Conservation (phyloP, 2,113 vertebrate species). For the Sinocyclocheilus anshuiensis region DNA sequence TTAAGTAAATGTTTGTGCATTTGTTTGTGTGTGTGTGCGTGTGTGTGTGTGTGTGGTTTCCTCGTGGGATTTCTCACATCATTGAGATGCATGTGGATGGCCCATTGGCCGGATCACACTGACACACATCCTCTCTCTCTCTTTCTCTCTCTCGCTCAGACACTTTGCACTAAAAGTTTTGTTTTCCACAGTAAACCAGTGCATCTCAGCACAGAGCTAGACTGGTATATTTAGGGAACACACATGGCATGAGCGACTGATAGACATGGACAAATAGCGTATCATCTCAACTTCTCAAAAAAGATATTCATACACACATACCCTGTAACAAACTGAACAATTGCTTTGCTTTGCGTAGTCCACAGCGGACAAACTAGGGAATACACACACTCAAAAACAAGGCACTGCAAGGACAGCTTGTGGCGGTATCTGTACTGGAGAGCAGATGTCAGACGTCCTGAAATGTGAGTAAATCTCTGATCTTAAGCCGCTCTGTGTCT, state of each 20-base stretch:
- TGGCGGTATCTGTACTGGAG: neutral
- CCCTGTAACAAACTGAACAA: constrained; percentile 12
- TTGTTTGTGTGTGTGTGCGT: neutral
- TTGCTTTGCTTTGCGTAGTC: constrained; percentile 6
- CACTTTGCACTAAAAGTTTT: neutral
- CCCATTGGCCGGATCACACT: neutral
- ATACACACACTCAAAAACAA: neutral
- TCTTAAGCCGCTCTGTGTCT: constrained; percentile 41
- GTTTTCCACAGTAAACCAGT: constrained; percentile 20
- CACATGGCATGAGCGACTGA: neutral
- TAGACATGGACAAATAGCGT: neutral
- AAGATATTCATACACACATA: neutral
- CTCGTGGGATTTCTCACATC: constrained; percentile 30
- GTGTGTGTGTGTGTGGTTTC: constrained; percentile 25
- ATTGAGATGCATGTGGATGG: constrained; percentile 37
- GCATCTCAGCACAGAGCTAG: neutral
- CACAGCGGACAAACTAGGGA: neutral
- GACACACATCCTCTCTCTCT: constrained; percentile 18
- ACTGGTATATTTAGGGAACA: neutral
- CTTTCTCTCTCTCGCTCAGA: constrained; percentile 22
- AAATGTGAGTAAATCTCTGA: constrained; percentile 46
- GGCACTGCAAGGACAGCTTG: neutral
- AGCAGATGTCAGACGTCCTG: constrained; percentile 30
- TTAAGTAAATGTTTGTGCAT: neutral
- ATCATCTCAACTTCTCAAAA: neutral